Evolutionary conservation across 2,888 invertebrate species (phyloP), one percentile per base, ranked within the genome.

Genomic region (Eledona agricola): DNA sequence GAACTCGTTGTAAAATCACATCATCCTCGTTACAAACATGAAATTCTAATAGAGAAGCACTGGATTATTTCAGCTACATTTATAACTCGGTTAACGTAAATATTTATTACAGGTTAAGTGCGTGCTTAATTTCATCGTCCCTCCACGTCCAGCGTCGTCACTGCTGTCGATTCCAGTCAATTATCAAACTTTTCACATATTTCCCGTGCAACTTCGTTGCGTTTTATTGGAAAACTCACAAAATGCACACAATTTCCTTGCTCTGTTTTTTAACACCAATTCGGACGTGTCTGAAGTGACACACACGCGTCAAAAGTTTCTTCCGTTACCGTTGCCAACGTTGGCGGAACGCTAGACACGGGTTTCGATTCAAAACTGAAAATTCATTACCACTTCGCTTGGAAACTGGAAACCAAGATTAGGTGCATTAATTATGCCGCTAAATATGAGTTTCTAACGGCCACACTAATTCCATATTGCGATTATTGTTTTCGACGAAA

Each of bases 91-190:
- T 22, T 34, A 47, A 47, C 29, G 34, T 28, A 47, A 35, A 37
- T 47, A 37, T 47, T 47, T 47, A 47, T 47, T 47, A 22, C 47
- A 47, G 47, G 47, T 47, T 47, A 47, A 37, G 47, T 47, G 47
- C 47, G 37, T n/a, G n/a, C n/a, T n/a, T n/a, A n/a, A n/a, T n/a
- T n/a, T n/a, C n/a, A n/a, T n/a, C n/a, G n/a, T 47, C 47, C 47
- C 31, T 37, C 46, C 19, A 34, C 19, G 19, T 26, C 26, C 19
- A 17, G 26, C 12, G 46, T 26, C 46, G 35, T 46, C 25, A 46
- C 35, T 46, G 28, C 34, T 46, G 34, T 26, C 46, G 29, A 32
- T 26, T 34, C 26, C 12, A 34, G 12, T 35, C 16, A 46, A 34
- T 17, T 34, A 34, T 34, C 34, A n/a, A 17, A 12, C 25, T 34